phyloP scores from a whole-genome alignment of 2,888 invertebrate species.

The Catocala nupta region DNA sequence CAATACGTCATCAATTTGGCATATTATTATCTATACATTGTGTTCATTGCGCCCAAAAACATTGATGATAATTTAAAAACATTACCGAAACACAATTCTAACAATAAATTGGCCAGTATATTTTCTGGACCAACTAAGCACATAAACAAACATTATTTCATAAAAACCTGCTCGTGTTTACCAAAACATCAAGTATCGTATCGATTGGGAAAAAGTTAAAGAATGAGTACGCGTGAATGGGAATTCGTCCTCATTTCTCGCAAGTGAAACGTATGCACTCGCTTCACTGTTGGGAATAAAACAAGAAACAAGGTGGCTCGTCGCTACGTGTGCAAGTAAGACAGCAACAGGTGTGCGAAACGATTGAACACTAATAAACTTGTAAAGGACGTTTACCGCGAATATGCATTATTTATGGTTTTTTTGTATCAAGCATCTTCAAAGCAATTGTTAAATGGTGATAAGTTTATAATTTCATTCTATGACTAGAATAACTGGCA shows the following conservation, averaged over 20 bases:
- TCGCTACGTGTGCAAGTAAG: slow-evolving; percentile 23
- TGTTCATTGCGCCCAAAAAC: too few relatives aligned
- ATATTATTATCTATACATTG: too few relatives aligned
- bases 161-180: too few relatives aligned
- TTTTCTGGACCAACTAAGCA: too few relatives aligned
- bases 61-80: too few relatives aligned
- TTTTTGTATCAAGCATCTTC: slow-evolving; percentile 3
- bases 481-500: slow-evolving; percentile 4
- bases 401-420: slow-evolving; percentile 12
- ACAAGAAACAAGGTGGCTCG: slow-evolving; percentile 10
- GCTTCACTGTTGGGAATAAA: slow-evolving; percentile 24
- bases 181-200: slow-evolving; percentile 22
- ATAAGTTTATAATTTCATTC: slow-evolving; percentile 1
- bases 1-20: too few relatives aligned
- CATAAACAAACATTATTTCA: too few relatives aligned
- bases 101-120: too few relatives aligned
- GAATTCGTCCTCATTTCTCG: slow-evolving; percentile 36
- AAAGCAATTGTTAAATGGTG: slow-evolving; percentile 13
- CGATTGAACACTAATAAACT: slow-evolving; percentile 14
- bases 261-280: slow-evolving; percentile 12
- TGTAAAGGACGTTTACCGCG: slow-evolving; percentile 10
- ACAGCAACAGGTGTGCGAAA: slow-evolving; percentile 14
- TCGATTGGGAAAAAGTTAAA: slow-evolving; percentile 36
- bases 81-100: too few relatives aligned
- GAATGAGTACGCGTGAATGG: slow-evolving; percentile 26